Percentiles rank a stretch among this genome's conserved stretches.
These are phyloP conservation scores for Crenuchus spilurus DNA, from an alignment of 2,797 vertebrate genomes.

Conservation along the genomic window DNA sequence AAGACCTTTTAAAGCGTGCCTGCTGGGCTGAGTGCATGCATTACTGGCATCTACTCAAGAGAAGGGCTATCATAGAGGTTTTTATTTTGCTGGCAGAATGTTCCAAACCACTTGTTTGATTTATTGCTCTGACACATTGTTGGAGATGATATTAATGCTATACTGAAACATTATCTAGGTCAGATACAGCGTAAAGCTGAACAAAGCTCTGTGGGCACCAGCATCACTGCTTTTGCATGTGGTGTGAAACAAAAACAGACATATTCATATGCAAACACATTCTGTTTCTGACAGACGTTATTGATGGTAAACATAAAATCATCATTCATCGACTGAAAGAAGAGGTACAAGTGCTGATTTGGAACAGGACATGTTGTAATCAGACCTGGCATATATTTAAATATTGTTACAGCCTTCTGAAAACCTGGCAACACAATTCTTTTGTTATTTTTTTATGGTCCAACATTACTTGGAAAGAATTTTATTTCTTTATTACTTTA, in stretches of 20 bases:
- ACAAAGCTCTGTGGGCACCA: neutral
- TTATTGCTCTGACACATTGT: conserved; percentile 21
- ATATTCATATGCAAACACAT: neutral
- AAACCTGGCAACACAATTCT: no score
- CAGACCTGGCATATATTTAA: no score
- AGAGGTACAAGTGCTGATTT: neutral
- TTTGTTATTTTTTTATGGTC: no score
- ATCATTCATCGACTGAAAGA: neutral
- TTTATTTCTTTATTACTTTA: no score
- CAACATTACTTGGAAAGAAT: no score
- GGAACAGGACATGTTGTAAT: no score
- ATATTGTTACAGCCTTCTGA: no score
- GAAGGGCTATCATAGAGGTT: conserved; percentile 5
- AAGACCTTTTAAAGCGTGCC: conserved; percentile 4
- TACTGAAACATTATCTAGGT: conserved; percentile 17
- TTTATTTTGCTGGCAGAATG: neutral
- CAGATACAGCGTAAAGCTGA: conserved; percentile 13
- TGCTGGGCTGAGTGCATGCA: conserved; percentile 4
- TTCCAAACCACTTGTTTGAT: conserved; percentile 16
- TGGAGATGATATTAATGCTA: conserved; percentile 25
- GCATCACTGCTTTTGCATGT: neutral
- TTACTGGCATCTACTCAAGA: neutral
- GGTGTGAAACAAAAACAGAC: neutral
- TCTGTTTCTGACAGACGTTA: neutral
- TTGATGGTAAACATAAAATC: neutral